phyloP scores from a whole-genome alignment of 2,113 vertebrate genomes.

The Physeter macrocephalus region DNA sequence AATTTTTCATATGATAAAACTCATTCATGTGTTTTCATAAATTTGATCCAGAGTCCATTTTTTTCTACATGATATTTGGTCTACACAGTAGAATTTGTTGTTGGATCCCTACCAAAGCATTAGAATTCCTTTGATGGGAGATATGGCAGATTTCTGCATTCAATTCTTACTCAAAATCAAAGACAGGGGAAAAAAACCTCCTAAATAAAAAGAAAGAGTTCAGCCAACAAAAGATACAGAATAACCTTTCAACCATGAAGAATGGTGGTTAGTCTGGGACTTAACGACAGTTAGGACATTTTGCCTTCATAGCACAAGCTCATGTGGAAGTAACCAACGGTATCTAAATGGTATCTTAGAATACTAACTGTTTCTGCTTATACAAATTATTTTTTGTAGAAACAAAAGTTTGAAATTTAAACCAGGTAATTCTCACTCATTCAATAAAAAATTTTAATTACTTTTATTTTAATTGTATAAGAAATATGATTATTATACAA shows the following conservation, averaged over 20 bases:
- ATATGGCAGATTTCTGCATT: neutral
- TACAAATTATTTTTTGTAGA: neutral
- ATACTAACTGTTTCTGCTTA: neutral
- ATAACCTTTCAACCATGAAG: neutral
- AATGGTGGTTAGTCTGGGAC: neutral
- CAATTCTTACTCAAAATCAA: slow-evolving; percentile 20
- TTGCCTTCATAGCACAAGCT: neutral
- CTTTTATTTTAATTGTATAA: neutral
- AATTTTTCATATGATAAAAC: slow-evolving; percentile 7
- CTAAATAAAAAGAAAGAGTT: neutral
- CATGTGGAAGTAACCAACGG: neutral
- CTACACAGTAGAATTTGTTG: neutral
- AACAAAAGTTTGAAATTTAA: neutral
- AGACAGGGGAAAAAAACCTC: neutral
- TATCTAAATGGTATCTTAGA: neutral
- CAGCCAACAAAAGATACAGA: neutral
- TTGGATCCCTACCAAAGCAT: neutral
- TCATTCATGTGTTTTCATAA: neutral
- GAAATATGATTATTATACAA: neutral
- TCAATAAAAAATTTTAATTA: neutral
- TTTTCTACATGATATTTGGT: neutral
- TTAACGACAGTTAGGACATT: neutral
- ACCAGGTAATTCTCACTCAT: neutral
- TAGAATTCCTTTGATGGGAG: neutral
- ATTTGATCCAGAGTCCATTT: neutral